A percentile compares a stretch with the other conserved stretches of the same genome.
phyloP scores from a whole-genome alignment of 2,797 vertebrate species.

The Clamator glandarius region DNA sequence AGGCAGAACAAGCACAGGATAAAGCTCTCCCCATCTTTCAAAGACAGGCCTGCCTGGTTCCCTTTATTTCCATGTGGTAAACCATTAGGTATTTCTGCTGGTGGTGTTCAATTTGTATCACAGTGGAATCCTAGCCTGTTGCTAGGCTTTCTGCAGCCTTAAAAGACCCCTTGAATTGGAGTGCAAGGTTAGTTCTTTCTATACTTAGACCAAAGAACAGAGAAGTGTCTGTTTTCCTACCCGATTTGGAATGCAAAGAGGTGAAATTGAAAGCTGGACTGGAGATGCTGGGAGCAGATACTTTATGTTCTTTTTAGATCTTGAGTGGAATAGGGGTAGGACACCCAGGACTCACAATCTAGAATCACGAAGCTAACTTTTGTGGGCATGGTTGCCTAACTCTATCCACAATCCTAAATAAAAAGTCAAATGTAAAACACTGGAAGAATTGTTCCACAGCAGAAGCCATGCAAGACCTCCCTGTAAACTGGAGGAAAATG shows the following conservation, averaged over 20 bases:
- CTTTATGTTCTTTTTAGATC: neutral
- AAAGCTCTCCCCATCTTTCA: slow-evolving; percentile 7
- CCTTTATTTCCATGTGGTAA: neutral
- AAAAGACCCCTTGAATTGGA: slow-evolving; percentile 13
- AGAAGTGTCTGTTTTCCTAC: neutral
- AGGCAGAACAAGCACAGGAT: neutral
- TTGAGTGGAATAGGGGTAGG: neutral
- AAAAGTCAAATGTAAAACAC: neutral
- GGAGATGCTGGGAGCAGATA: neutral
- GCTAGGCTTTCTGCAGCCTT: neutral
- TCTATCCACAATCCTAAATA: neutral
- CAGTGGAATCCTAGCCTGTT: neutral
- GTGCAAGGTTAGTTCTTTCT: neutral
- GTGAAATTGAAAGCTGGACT: neutral
- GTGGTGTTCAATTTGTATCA: slow-evolving; percentile 22
- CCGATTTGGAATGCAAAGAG: neutral
- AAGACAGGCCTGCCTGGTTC: slow-evolving; percentile 5
- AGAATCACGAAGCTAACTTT: neutral
- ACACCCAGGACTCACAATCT: neutral
- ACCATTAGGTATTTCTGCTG: neutral
- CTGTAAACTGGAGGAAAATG: neutral
- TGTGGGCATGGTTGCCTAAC: neutral
- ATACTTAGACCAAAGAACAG: neutral
- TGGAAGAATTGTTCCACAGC: neutral
- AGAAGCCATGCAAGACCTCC: neutral